Conservation (phyloP, 2,113 vertebrate species). For the Seriola aureovittata region DNA sequence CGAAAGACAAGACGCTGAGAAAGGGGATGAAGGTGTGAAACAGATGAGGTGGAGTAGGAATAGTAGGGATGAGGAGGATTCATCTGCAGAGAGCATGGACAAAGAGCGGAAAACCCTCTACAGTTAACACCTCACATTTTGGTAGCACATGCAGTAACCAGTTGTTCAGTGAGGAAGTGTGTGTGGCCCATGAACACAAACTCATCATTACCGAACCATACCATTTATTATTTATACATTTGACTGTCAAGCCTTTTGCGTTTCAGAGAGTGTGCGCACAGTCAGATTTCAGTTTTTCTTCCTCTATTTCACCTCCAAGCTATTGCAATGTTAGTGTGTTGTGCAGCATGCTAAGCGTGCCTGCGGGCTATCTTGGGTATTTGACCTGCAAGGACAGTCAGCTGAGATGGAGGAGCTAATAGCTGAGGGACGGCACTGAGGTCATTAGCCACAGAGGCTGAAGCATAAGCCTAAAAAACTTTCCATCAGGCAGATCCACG, state of each 20-base stretch:
- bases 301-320: conserved; percentile 28
- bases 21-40: conserved; percentile 16
- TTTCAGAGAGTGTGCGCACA: neutral
- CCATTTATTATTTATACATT: neutral
- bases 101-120: conserved; percentile 3
- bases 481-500: conserved; percentile 56
- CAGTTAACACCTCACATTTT: neutral
- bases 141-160: neutral
- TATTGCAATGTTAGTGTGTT: conserved; percentile 11
- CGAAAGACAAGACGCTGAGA: conserved; percentile 9
- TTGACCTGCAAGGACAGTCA: conserved; percentile 77
- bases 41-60: conserved; percentile 8
- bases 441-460: conserved; percentile 75
- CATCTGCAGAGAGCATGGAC: neutral
- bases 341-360: conserved; percentile 60
- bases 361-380: conserved; percentile 53
- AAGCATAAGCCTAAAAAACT: conserved; percentile 64
- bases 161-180: neutral
- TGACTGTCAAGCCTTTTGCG: neutral
- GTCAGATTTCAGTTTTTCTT: conserved; percentile 12
- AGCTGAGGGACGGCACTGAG: conserved; percentile 72
- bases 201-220: neutral
- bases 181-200: conserved; percentile 2
- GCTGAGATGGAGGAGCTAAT: conserved; percentile 71
- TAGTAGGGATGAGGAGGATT: neutral